Percentiles rank a stretch among this genome's conserved stretches.
phyloP scores from a whole-genome alignment of 1,140 invertebrate genomes.

The Bombyx mori region DNA sequence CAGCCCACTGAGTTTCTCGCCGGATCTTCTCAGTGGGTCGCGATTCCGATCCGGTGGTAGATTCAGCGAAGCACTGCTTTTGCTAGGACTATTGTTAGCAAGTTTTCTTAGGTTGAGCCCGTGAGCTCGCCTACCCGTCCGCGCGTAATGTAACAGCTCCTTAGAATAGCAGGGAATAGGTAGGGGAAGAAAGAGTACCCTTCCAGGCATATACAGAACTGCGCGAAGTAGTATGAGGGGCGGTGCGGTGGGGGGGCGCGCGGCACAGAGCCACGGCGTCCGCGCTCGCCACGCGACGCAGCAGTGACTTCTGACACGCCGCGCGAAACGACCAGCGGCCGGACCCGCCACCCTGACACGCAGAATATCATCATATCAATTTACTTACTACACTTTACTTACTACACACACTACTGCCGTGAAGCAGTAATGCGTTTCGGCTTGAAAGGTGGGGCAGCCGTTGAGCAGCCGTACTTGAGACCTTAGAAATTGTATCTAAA shows the following conservation, averaged over 20 bases:
- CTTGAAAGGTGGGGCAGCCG: too few species aligned
- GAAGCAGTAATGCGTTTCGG: too few species aligned
- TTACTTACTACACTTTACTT: not conserved
- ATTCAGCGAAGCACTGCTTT: too few species aligned
- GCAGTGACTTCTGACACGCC: slow-evolving; percentile 64
- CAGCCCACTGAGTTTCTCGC: too few species aligned
- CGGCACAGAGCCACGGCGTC: slow-evolving; percentile 60
- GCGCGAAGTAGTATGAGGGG: slow-evolving; percentile 70
- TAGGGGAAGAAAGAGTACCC: slow-evolving; percentile 25
- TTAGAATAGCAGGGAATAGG: not conserved
- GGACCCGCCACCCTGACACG: slow-evolving; percentile 51
- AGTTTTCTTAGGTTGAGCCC: too few species aligned
- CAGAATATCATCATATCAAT: not conserved
- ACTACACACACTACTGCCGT: not conserved
- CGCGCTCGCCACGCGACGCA: slow-evolving; percentile 63
- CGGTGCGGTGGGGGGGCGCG: slow-evolving; percentile 49
- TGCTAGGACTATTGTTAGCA: too few species aligned
- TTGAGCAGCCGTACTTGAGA: too few species aligned
- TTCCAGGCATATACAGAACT: slow-evolving; percentile 72
- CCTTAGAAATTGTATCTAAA: too few species aligned
- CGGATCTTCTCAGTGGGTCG: too few species aligned
- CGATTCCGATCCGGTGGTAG: too few species aligned
- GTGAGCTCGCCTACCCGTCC: too few species aligned
- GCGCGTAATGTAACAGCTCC: too few species aligned
- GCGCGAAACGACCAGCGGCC: slow-evolving; percentile 67